phyloP scores from a whole-genome alignment of 1,140 invertebrate genomes.

The Coenobita brevimanus region DNA sequence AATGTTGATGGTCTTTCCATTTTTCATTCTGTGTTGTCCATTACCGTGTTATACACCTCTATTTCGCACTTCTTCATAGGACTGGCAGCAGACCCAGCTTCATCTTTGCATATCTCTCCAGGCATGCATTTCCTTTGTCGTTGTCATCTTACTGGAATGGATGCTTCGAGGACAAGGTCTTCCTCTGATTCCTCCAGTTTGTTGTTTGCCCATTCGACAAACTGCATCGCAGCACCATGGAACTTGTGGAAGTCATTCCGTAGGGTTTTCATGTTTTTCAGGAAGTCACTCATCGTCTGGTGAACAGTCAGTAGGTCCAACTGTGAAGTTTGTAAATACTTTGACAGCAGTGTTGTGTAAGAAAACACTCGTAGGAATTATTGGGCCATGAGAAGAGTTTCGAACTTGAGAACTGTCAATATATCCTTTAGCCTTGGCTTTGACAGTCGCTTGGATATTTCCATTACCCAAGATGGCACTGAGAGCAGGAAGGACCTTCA shows the following conservation, averaged over 20 bases:
- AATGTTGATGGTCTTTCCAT: too few relatives aligned
- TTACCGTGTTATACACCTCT: neutral
- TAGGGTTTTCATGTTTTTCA: slow-evolving; percentile 22
- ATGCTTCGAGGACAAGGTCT: too few relatives aligned
- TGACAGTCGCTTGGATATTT: too few relatives aligned
- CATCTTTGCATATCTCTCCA: too few relatives aligned
- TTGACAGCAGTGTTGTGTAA: neutral
- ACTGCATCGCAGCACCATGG: slow-evolving; percentile 16
- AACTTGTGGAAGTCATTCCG: slow-evolving; percentile 21
- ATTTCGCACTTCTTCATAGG: slow-evolving; percentile 1
- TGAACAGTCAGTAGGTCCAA: slow-evolving; percentile 23
- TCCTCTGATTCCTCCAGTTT: neutral
- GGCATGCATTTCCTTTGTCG: neutral
- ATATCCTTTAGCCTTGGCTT: too few relatives aligned
- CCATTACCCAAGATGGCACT: too few relatives aligned
- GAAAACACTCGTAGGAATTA: too few relatives aligned
- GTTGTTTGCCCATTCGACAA: too few relatives aligned
- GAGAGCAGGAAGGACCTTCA: neutral
- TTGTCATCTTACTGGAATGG: slow-evolving; percentile 21
- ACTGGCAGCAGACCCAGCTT: neutral
- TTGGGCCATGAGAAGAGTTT: slow-evolving; percentile 22
- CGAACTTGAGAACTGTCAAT: too few relatives aligned
- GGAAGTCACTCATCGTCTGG: slow-evolving; percentile 22
- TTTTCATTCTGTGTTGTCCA: neutral
- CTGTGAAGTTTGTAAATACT: slow-evolving; percentile 31